These are phyloP conservation scores for Trichoplax adhaerens DNA, from an alignment of 37 sponge, comb jelly and placozoan species.

Conservation along the genomic window DNA sequence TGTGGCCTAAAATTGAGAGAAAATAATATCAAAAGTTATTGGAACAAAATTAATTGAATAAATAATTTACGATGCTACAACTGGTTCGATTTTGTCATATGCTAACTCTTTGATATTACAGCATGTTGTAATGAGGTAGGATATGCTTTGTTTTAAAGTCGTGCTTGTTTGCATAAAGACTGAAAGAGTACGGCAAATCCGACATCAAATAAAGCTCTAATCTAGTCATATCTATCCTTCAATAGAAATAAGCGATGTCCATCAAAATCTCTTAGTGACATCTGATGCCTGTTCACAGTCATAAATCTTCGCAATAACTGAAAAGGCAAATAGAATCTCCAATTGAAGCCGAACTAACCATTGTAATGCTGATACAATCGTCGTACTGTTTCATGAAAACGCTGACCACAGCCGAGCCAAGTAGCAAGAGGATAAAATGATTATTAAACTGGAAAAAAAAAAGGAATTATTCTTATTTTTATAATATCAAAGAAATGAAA, in stretches of 20 bases:
- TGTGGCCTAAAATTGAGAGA: conserved; percentile 45
- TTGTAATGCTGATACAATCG: conserved; percentile 90
- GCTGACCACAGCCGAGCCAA: conserved; percentile 84
- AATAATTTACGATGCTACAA: too few species aligned
- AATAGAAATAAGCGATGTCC: too few species aligned
- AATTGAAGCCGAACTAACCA: conserved; percentile 31
- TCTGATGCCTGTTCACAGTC: background rate
- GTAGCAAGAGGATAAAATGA: conserved; percentile 80
- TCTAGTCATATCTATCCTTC: too few species aligned
- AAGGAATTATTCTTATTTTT: background rate
- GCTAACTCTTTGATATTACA: too few species aligned
- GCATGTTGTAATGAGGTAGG: too few species aligned
- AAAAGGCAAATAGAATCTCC: background rate
- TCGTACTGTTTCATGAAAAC: conserved; percentile 81
- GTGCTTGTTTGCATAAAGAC: too few species aligned
- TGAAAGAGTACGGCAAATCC: too few species aligned
- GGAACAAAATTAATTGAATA: background rate
- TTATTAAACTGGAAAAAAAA: conserved; percentile 77
- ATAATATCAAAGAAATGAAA: background rate
- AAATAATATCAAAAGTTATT: background rate
- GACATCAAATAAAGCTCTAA: too few species aligned
- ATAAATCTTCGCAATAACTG: background rate
- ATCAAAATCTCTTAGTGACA: too few species aligned
- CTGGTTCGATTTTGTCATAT: too few species aligned
- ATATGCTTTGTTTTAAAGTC: too few species aligned